Percentiles rank a stretch among this genome's conserved stretches.
These are phyloP conservation scores for Lacerta bilineata DNA, from an alignment of 2,797 vertebrate genomes.

Conservation along the genomic window DNA sequence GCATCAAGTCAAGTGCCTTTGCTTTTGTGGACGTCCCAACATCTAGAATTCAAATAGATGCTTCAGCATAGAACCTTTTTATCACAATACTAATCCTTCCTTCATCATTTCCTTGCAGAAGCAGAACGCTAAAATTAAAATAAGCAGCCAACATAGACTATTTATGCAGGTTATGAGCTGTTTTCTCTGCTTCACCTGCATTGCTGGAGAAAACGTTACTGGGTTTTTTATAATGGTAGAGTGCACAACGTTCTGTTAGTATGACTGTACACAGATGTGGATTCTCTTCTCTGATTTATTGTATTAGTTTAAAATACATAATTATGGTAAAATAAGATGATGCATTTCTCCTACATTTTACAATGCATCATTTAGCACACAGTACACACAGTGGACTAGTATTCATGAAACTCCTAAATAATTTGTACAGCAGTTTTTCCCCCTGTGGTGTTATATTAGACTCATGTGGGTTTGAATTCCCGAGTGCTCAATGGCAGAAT, in stretches of 20 bases:
- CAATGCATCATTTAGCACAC: not conserved
- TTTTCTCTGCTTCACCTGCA: not conserved
- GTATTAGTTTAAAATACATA: not conserved
- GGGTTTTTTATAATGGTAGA: not conserved
- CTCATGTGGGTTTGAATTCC: too few relatives aligned
- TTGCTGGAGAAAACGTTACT: not conserved
- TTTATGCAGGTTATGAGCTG: not conserved
- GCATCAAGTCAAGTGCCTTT: not conserved
- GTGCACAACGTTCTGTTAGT: not conserved
- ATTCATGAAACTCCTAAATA: not conserved
- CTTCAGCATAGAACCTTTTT: not conserved
- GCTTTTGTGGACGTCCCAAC: not conserved
- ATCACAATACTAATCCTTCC: not conserved
- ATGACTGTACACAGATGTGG: not conserved
- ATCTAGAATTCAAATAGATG: not conserved
- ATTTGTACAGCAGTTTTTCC: not conserved
- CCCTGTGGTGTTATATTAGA: too few relatives aligned
- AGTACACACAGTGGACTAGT: not conserved
- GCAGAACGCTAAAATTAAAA: not conserved
- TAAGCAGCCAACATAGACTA: too few relatives aligned
- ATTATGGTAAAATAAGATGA: not conserved
- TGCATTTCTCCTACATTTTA: not conserved
- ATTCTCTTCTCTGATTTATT: not conserved
- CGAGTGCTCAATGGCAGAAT: too few relatives aligned
- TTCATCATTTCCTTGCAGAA: not conserved